Base-by-base conservation (phyloP, 64 coral and sea anemone genomes). In the Actinia equina region DNA sequence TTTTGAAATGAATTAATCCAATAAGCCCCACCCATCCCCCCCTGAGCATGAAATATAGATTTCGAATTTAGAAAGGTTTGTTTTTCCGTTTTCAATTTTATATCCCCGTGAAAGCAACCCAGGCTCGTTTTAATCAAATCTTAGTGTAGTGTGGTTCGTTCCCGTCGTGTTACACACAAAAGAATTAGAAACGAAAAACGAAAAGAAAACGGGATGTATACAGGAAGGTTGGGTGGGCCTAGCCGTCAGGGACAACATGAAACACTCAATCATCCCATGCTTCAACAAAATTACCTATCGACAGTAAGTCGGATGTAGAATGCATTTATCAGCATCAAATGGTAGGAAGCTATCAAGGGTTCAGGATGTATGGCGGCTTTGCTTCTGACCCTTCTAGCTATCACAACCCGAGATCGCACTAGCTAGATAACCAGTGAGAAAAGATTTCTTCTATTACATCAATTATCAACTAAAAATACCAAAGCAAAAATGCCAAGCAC, bases 201-300 rank as follows among this genome's bases (percentile, higher is more conserved):
- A 74, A 74, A 30, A 30, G 12, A 11, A 25, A 14, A 74, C 25
- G 69, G 26, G 69, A 7, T 42, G 12, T 41, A 23, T 65, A 65
- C 69, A 74, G n/a, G 69, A 74, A 74, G 27, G 27, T 44, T 49
- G 78, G 78, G 78, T 81, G 78, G 78, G 78, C 78, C 44, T 8
- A 18, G 17, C 20, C 20, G 41, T 49, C 22, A 22, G 78, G 20
- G 0, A 9, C 69, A 74, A 74, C 69, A 74, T 14, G 69, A 0
- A 52, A 17, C 49, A 81, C 78, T 81, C 78, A 49, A 49, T 81
- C 78, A 49, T 44, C 78, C 49, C 78, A 41, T 74, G n/a, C 78
- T 81, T 81, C 17, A 81, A 18, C 49, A 81, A 81, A 81, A 81
- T 81, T 81, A 81, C 78, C 78, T 81, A 81, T 81, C 78, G 78